Evolutionary conservation across 2,113 vertebrate species (phyloP), one percentile per base, ranked within the genome.

Genomic region (Hydropotes inermis): DNA sequence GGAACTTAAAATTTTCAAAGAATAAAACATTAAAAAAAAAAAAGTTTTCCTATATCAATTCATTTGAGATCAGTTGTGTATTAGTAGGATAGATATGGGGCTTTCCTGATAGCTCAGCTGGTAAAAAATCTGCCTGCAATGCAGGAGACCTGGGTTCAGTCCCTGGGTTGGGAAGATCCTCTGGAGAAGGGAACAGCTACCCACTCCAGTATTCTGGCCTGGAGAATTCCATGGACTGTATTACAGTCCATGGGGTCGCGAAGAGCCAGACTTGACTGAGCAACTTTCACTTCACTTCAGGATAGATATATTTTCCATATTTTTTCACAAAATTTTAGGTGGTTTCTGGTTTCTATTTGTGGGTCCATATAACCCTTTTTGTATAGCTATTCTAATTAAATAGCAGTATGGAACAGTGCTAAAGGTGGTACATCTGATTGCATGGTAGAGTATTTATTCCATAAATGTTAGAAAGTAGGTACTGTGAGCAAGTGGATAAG

Each of bases 321-420:
- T 95, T 92, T 91, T 81, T 39, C 47, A 76, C n/a, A 89, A 39
- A 95, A 93, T 94, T 76, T 90, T 94, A 93, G 61, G 50, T 33
- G 8, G 23, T 39, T 36, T 92, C n/a, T 95, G 13, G 74, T 86
- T 91, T 82, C 43, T 91, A 0, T 76, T 90, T 27, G 12, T 91
- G 57, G 19, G 58, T 81, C 50, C 52, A 4, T 87, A 14, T 58
- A 89, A 57, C 33, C 36, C 27, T 50, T 97, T 87, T 92, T 87
- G 33, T 83, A 70, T 91, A 91, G 13, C 25, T 92, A 2, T 89
- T 92, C 67, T 76, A 67, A 92, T 87, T 82, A 96, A 89, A 57
- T 96, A 81, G 27, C 39, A 92, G 1, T 58, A 19, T 89, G 47
- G 67, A 95, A n/a, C 70, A 89, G 3, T 95, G 27, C 47, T 94